Base-by-base conservation (phyloP, 2,888 invertebrate species). In the Athrips mouffetella region DNA sequence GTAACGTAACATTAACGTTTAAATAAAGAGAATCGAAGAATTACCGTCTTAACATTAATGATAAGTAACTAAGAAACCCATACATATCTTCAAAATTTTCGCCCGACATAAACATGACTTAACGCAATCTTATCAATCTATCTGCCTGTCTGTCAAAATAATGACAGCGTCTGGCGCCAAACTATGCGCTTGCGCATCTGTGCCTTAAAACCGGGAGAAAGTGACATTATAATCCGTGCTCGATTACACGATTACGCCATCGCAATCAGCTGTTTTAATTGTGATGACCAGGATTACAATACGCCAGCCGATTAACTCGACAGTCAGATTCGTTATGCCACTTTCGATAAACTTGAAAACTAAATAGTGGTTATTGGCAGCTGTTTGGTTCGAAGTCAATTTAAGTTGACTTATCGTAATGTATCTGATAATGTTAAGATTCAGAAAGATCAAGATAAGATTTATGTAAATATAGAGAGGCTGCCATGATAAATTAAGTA, bases 201-300 rank as follows among this genome's bases (percentile, higher is more conserved):
- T 51, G 45, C 48, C 48, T 44, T 33, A 35, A 40, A 42, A 41
- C 39, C 27, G 29, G 47, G 55, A 44, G 55, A 56, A 56, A 53
- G 55, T 53, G 37, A 23, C 45, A 49, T 50, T 47, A 45, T 50
- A 48, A 27, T 37, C 21, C 18, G n/a, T 37, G 20, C 20, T 18
- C 18, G 21, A 25, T 47, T 49, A 25, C 40, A 35, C 40, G n/a
- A n/a, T n/a, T n/a, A n/a, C 41, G 48, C 33, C 33, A 20, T 18
- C 1, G 4, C 30, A n/a, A 23, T 16, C 11, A 11, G 18, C 21
- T n/a, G 37, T 46, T 37, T 39, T 46, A 46, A 46, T 46, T 39
- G 37, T 39, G 37, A 37, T 37, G 37, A 37, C 37, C 18, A 37
- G 29, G 39, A 27, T 41, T 46, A 46, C 39, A 37, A 37, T 37